Base-by-base conservation (phyloP, 2,113 vertebrate genomes). In the Pelodiscus sinensis region DNA sequence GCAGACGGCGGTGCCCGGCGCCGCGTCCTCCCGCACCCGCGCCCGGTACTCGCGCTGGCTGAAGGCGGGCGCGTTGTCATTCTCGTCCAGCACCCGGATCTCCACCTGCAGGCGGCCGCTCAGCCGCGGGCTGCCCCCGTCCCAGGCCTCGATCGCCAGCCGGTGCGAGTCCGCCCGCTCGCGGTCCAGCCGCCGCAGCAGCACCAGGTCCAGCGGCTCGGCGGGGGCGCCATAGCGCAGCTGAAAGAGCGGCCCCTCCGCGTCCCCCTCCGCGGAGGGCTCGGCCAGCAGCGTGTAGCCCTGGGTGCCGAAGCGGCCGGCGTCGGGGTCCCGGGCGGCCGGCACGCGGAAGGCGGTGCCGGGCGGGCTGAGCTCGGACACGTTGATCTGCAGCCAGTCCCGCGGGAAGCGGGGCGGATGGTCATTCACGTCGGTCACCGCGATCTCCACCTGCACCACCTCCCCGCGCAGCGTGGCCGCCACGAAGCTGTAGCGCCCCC, bases 31-130 rank as follows among this genome's bases (percentile, higher is more conserved):
- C 18, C 95, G 97, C 51, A 99, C 95, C 0, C 93, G 92, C 4
- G 97, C 97, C 15, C 97, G 97, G 94, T 99, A 99, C 82, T 99
- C 98, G 4, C 84, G 92, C 90, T 95, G 98, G 94, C 97, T 98
- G 88, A 99, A 99, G 10, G 97, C 92, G 1, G 99, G 99, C 2
- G 98, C 98, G 94, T 99, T 99, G 97, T 99, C 99, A 29, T 99
- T 99, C 97, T 99, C 99, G 82, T 99, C 99, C 95, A 98, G 92
- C 31, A 99, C 97, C 12, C 85, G 95, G 83, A 99, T 80, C 15
- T 97, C 97, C 57, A 99, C 98, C 35, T 79, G 97, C 56, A 99
- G 95, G 8, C 89, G 96, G 54, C 98, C 99, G 0, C 97, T 98
- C 91, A 96, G 98, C 65, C 96, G 97, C 3, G 99, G 99, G 58